phyloP scores from a whole-genome alignment of 2,113 vertebrate genomes.

The Abramis brama region DNA sequence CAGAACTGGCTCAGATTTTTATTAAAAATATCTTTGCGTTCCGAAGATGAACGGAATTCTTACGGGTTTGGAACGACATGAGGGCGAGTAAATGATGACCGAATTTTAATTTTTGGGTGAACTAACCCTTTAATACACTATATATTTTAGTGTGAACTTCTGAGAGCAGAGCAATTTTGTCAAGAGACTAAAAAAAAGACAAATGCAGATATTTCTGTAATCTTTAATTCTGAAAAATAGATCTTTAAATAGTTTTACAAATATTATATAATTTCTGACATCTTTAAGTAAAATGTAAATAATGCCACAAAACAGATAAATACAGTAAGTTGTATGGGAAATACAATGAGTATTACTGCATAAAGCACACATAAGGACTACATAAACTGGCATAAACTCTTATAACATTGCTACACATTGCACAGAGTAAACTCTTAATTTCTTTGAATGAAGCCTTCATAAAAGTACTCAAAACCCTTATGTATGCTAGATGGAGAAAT shows the following conservation, averaged over 20 bases:
- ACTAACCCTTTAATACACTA: too few species aligned
- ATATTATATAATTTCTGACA: conserved; percentile 76
- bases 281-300: conserved; percentile 66
- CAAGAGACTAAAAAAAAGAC: not conserved
- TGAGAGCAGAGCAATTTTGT: not conserved
- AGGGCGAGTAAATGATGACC: too few species aligned
- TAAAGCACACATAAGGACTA: conserved; percentile 54
- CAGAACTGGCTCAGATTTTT: too few species aligned
- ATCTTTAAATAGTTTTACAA: conserved; percentile 82
- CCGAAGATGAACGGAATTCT: too few species aligned
- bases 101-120: too few species aligned
- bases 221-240: conserved; percentile 78
- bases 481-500: conserved; percentile 56
- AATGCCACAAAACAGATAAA: conserved; percentile 63
- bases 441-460: conserved; percentile 15
- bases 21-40: too few species aligned
- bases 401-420: conserved; percentile 32
- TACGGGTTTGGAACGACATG: too few species aligned
- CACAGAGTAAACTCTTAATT: conserved; percentile 39
- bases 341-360: conserved; percentile 57
- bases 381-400: conserved; percentile 43
- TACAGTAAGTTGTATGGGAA: conserved; percentile 49
- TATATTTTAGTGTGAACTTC: not conserved
- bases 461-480: conserved; percentile 43
- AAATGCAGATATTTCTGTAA: conserved; percentile 46